phyloP scores from a whole-genome alignment of 2,113 vertebrate species.

The Mus spicilegus region DNA sequence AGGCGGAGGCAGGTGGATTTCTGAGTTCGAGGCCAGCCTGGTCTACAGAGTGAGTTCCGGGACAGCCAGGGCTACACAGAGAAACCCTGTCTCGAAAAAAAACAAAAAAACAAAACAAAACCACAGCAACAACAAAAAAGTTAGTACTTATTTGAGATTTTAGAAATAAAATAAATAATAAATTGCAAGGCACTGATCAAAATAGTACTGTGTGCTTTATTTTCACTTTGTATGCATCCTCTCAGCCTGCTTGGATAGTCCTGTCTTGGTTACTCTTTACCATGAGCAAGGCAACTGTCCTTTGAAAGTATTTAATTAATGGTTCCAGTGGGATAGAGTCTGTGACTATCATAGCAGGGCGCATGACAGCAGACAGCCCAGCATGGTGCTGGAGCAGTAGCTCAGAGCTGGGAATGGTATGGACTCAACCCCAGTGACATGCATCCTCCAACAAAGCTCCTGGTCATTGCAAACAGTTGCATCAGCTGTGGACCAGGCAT shows the following conservation, averaged over 20 bases:
- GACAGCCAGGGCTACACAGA: too few relatives aligned
- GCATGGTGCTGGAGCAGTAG: not conserved
- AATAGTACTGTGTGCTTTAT: not conserved
- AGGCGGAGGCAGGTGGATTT: too few relatives aligned
- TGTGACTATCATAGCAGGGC: not conserved
- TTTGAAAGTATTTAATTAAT: not conserved
- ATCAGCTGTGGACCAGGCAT: not conserved
- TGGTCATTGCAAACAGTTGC: not conserved
- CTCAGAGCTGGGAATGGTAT: not conserved
- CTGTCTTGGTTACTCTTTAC: not conserved
- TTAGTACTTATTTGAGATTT: not conserved
- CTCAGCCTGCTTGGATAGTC: not conserved
- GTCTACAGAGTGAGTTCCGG: too few relatives aligned
- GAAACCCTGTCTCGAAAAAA: too few relatives aligned
- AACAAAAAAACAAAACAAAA: too few relatives aligned
- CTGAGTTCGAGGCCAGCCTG: too few relatives aligned
- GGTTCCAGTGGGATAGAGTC: not conserved
- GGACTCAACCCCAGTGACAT: not conserved
- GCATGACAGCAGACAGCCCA: not conserved
- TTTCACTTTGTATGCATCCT: constrained; percentile 10
- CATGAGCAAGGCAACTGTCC: not conserved
- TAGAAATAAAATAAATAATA: constrained; percentile 7
- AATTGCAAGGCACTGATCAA: not conserved
- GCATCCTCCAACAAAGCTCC: not conserved
- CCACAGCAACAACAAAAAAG: too few relatives aligned